A percentile compares a stretch with the other conserved stretches of the same genome.
Conservation (phyloP, 2,888 invertebrate species). For the Eupeodes luniger region DNA sequence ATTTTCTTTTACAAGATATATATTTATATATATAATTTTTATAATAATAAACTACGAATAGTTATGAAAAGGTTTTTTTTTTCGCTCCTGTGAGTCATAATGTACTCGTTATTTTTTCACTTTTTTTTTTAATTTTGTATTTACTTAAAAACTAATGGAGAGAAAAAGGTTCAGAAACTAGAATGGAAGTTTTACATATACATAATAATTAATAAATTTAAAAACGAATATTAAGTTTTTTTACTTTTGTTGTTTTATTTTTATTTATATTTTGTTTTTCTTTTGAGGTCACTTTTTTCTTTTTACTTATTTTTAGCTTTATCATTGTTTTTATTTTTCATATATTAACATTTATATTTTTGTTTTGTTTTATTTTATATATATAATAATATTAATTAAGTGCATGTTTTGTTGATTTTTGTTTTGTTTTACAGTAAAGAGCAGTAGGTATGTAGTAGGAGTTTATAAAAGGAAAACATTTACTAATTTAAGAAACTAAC, state of each 20-base stretch:
- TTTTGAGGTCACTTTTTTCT: conserved; percentile 69
- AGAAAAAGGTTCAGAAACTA: conserved; percentile 49
- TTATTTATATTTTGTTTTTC: conserved; percentile 28
- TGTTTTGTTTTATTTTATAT: conserved; percentile 27
- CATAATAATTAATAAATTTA: conserved; percentile 33
- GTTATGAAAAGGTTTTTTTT: conserved; percentile 36
- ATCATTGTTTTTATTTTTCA: conserved; percentile 33
- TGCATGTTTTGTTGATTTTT: conserved; percentile 42
- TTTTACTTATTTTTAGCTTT: conserved; percentile 46
- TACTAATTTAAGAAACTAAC: conserved; percentile 74
- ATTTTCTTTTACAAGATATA: conserved; percentile 52
- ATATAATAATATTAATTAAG: conserved; percentile 45
- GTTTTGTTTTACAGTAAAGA: conserved; percentile 60
- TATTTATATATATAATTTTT: conserved; percentile 11
- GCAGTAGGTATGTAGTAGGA: conserved; percentile 58
- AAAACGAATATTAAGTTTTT: conserved; percentile 53
- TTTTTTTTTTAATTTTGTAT: conserved; percentile 14
- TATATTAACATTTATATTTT: conserved; percentile 50
- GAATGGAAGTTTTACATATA: conserved; percentile 52
- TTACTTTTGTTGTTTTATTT: conserved; percentile 29
- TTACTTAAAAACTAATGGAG: conserved; percentile 67
- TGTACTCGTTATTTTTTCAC: conserved; percentile 28
- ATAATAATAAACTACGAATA: conserved; percentile 46
- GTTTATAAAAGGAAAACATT: conserved; percentile 65
- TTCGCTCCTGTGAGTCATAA: not conserved